Percentiles rank a stretch among this genome's conserved stretches.
These are phyloP conservation scores for Diaperis boleti DNA, from an alignment of 2,888 invertebrate genomes.

Conservation along the genomic window DNA sequence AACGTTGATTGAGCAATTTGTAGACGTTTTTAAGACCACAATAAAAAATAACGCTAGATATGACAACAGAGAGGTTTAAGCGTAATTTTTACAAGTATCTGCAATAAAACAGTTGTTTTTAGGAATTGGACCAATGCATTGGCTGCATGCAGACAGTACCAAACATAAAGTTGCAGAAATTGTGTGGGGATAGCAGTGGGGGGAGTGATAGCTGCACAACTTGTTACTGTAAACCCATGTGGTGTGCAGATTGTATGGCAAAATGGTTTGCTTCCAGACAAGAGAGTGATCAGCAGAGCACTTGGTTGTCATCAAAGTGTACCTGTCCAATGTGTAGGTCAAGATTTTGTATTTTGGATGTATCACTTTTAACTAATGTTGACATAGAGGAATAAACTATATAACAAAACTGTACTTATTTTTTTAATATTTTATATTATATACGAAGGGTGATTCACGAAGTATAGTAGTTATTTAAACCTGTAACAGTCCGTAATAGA, in stretches of 20 bases:
- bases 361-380: conserved; percentile 67
- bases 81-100: background rate
- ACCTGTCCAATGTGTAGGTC: conserved; percentile 91
- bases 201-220: conserved; percentile 67
- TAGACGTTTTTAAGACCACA: conserved; percentile 84
- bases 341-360: conserved; percentile 87
- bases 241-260: conserved; percentile 89
- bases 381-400: conserved; percentile 17
- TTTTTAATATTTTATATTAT: background rate
- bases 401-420: background rate
- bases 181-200: conserved; percentile 71
- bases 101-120: conserved; percentile 48
- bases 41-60: conserved; percentile 78
- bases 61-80: conserved; percentile 50
- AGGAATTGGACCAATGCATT: conserved; percentile 86
- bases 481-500: too few species aligned
- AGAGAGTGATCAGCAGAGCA: conserved; percentile 74
- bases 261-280: conserved; percentile 91
- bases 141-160: conserved; percentile 88
- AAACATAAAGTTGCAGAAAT: conserved; percentile 81
- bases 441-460: too few species aligned
- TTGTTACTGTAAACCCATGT: conserved; percentile 87
- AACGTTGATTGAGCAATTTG: conserved; percentile 84
- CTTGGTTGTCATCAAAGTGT: conserved; percentile 86
- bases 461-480: too few species aligned